Evolutionary conservation across 2,113 vertebrate genomes (phyloP), one percentile per base, ranked within the genome.

Genomic region (Tonatia bakeri): DNA sequence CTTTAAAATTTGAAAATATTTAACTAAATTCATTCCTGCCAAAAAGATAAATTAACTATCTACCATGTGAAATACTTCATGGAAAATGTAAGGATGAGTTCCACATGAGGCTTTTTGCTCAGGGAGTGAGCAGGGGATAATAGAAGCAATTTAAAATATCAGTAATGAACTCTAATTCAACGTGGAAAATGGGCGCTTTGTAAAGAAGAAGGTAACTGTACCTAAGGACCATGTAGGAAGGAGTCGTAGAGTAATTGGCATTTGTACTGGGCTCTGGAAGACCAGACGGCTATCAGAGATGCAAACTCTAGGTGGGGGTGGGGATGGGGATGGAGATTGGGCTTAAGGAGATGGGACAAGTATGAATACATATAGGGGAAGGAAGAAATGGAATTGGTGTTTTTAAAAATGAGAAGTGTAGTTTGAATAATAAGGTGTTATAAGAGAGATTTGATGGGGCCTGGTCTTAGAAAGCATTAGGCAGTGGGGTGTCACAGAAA

Each of bases 231-330:
- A 80, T 82, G 17, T 11, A 7, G 50, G 64, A 45, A 43, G 38
- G 9, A 17, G 4, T 22, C 7, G 0, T 28, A 2, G 52, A 45
- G 38, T 67, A 52, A 33, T 10, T 45, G 31, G 20, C 28, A 52
- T 77, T 72, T 65, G 15, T 28, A 9, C n/a, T 26, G 28, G 15
- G n/a, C 4, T 93, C 24, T 69, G n/a, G 67, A 64, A 92, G 47
- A 36, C 10, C 7, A 38, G 26, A 45, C n/a, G 31, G 9, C 43
- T 64, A 9, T 73, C 15, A 54, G 38, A 61, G 40, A 31, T 36
- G 6, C 22, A 81, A 45, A 86, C 10, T 4, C 0, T 2, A 43
- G 16, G 4, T 13, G 2, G 36, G 6, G 6, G 5, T 9, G 24
- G 72, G 15, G 26, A 19, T 16, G 24, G 43, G 15, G 72, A 31